These are phyloP conservation scores for Byasa hedistus DNA, from an alignment of 2,888 invertebrate species.

Conservation along the genomic window DNA sequence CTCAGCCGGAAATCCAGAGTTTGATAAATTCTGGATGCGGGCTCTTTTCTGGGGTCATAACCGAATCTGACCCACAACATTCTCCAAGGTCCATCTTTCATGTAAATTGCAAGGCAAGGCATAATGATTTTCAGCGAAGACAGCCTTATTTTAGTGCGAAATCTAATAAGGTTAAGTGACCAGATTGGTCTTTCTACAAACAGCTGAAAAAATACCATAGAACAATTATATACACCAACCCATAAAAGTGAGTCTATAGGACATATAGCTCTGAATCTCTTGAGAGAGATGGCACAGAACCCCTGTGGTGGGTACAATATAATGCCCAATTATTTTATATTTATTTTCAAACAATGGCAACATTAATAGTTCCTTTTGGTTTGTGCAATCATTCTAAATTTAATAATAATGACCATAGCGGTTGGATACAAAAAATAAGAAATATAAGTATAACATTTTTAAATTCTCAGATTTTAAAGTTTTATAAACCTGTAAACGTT, in stretches of 20 bases:
- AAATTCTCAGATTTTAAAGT: too few relatives aligned
- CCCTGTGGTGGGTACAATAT: too few relatives aligned
- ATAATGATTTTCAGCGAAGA: conserved; percentile 87
- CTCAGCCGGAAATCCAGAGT: conserved; percentile 90
- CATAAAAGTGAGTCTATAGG: too few relatives aligned
- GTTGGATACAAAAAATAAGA: background rate
- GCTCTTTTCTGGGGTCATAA: conserved; percentile 93
- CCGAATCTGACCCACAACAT: conserved; percentile 93
- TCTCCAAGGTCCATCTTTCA: conserved; percentile 95
- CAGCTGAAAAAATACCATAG: conserved; percentile 68
- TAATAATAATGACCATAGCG: background rate
- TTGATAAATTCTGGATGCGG: conserved; percentile 90
- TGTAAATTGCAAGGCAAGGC: conserved; percentile 92
- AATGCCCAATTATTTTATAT: too few relatives aligned
- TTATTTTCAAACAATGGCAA: too few relatives aligned
- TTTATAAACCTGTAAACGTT: too few relatives aligned
- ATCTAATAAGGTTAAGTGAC: conserved; percentile 88
- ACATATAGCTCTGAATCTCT: too few relatives aligned
- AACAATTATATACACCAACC: too few relatives aligned
- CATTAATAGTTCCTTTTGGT: too few relatives aligned
- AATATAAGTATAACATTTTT: background rate
- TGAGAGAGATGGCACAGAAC: too few relatives aligned
- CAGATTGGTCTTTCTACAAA: conserved; percentile 95
- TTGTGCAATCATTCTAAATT: too few relatives aligned
- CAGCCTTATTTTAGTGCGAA: conserved; percentile 80